These are phyloP conservation scores for Strigamia crassipes DNA, from an alignment of 2,888 invertebrate species.

Conservation along the genomic window DNA sequence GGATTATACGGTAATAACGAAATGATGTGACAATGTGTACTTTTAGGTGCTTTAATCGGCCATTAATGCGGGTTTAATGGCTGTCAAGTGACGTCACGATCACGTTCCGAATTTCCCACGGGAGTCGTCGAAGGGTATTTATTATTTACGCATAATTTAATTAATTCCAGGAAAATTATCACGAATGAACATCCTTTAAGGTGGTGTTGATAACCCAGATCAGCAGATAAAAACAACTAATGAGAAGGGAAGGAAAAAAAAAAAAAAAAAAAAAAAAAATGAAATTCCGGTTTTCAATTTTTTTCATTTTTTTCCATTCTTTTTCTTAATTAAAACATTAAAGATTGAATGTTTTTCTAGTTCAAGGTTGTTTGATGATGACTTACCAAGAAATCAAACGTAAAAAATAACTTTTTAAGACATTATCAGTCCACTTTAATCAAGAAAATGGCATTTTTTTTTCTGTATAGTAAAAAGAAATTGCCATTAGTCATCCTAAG, in stretches of 20 bases:
- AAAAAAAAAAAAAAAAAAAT: neutral
- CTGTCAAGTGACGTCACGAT: neutral
- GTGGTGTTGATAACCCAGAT: neutral
- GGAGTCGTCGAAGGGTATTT: neutral
- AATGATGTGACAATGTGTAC: neutral
- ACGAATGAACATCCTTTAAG: neutral
- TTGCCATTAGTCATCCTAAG: neutral
- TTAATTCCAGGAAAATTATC: neutral
- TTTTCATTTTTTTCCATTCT: too few species aligned
- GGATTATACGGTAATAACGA: neutral
- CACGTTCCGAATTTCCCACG: neutral
- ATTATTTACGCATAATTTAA: too few species aligned
- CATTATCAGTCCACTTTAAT: too few species aligned
- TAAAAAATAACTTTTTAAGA: too few species aligned
- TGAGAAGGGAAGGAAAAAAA: too few species aligned
- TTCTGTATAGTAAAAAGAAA: too few species aligned
- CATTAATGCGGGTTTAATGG: too few species aligned
- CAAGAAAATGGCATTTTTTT: too few species aligned
- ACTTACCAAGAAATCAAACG: too few species aligned
- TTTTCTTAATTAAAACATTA: neutral
- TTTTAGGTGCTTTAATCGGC: neutral
- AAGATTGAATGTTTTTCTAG: neutral
- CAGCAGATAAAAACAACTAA: neutral
- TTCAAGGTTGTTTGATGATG: neutral
- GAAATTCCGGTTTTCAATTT: neutral